A percentile compares a stretch with the other conserved stretches of the same genome.
These are phyloP conservation scores for Glyphotaelius pellucidus DNA, from an alignment of 2,888 invertebrate species.

Conservation along the genomic window DNA sequence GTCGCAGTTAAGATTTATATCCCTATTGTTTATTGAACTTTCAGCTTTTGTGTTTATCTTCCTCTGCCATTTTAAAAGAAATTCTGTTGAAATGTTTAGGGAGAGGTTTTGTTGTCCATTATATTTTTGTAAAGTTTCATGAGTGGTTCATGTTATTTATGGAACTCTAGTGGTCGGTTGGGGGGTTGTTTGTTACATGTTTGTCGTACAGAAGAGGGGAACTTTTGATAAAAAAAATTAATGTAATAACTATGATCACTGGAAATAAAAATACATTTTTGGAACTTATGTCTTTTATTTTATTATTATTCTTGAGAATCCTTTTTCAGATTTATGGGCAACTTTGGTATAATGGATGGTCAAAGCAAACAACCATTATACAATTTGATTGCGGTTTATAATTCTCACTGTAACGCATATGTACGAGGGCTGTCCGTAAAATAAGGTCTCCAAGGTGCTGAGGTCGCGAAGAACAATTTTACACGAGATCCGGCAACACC, in stretches of 20 bases:
- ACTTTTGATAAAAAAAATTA: conserved; percentile 41
- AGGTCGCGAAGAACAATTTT: too few relatives aligned
- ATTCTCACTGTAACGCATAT: too few relatives aligned
- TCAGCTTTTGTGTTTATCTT: conserved; percentile 7
- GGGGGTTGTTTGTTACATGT: background rate
- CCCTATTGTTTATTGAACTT: background rate
- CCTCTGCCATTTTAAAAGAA: conserved; percentile 35
- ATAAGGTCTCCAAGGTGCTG: too few relatives aligned
- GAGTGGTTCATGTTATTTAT: background rate
- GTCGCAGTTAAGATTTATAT: background rate
- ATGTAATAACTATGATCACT: background rate
- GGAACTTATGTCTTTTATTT: conserved; percentile 32
- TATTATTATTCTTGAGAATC: background rate
- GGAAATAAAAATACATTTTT: conserved; percentile 45
- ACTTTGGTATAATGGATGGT: too few relatives aligned
- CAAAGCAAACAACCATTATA: too few relatives aligned
- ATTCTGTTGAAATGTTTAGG: conserved; percentile 28
- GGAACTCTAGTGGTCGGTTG: background rate
- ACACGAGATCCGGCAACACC: too few relatives aligned
- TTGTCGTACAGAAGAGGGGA: background rate
- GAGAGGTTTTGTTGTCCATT: conserved; percentile 22
- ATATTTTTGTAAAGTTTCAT: conserved; percentile 4
- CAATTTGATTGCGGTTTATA: too few relatives aligned
- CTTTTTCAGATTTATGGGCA: too few relatives aligned
- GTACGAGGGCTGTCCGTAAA: too few relatives aligned